Evolutionary conservation across 2,797 vertebrate species (phyloP).

Genomic region (Ceryle rudis): DNA sequence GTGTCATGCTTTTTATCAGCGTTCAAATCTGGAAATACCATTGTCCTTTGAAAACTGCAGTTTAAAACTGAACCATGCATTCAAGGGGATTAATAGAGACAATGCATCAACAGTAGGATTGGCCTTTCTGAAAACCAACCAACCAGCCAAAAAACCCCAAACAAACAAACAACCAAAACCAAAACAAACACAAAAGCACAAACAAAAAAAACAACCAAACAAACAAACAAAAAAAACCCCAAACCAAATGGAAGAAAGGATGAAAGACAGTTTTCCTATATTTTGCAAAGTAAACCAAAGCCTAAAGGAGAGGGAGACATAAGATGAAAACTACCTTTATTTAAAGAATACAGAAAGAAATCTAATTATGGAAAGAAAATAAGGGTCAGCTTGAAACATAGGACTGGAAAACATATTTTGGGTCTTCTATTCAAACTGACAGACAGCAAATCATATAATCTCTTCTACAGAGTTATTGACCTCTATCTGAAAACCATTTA

Average conservation of each 20-base stretch:
- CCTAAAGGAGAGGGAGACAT: not conserved
- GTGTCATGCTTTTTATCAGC: slow-evolving; percentile 62
- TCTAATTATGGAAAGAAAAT: not conserved
- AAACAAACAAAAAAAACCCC: no score
- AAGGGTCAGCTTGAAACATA: not conserved
- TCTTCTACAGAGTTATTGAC: not conserved
- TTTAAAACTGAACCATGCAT: slow-evolving; percentile 2
- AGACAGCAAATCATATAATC: not conserved
- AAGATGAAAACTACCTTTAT: not conserved
- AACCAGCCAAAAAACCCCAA: no score
- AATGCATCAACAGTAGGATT: not conserved
- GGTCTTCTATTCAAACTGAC: not conserved
- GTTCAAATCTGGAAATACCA: slow-evolving; percentile 54
- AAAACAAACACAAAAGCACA: not conserved
- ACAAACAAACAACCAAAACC: not conserved
- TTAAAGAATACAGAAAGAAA: not conserved
- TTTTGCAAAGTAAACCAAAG: not conserved
- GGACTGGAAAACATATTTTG: not conserved
- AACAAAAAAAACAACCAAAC: not conserved
- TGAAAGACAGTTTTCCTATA: rapidly evolving
- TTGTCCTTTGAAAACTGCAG: slow-evolving; percentile 36
- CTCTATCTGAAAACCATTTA: not conserved
- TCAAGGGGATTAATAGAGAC: not conserved
- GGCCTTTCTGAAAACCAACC: not conserved
- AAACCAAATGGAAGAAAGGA: not conserved